Evolutionary conservation across 2,888 invertebrate genomes (phyloP).

Genomic region (Lithosia quadra): DNA sequence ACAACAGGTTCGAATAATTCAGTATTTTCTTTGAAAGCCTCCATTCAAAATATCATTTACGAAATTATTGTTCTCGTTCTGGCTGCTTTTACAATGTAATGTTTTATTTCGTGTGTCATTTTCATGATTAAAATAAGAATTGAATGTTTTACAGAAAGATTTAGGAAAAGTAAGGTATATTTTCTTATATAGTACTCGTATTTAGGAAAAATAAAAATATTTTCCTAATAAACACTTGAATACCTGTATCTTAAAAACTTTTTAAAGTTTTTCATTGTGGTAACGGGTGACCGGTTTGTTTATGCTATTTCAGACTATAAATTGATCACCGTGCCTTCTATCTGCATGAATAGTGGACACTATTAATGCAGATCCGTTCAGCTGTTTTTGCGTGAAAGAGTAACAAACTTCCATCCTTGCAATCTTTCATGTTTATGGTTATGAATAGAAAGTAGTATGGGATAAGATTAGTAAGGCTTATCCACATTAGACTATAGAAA

Average conservation of each 20-base stretch:
- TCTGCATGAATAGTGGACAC: background rate
- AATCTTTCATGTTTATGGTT: background rate
- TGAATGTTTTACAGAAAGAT: background rate
- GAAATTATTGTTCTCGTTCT: background rate
- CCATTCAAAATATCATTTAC: conserved; percentile 6
- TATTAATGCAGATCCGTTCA: background rate
- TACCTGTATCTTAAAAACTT: too few relatives aligned
- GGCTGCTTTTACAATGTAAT: background rate
- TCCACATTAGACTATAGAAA: too few relatives aligned
- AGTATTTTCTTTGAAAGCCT: background rate
- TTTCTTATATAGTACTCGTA: too few relatives aligned
- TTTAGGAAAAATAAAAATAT: too few relatives aligned
- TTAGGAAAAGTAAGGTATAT: background rate
- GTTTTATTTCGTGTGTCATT: background rate
- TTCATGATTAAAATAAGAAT: background rate
- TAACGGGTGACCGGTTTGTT: too few relatives aligned
- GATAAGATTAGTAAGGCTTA: too few relatives aligned
- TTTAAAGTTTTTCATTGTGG: too few relatives aligned
- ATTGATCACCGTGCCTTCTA: background rate
- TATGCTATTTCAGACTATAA: too few relatives aligned
- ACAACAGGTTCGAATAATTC: background rate
- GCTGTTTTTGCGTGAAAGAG: too few relatives aligned
- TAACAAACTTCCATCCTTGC: too few relatives aligned
- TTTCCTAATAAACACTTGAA: too few relatives aligned
- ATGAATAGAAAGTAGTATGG: background rate